Conservation (phyloP, 2,797 vertebrate genomes). For the Sorex maritimensis region DNA sequence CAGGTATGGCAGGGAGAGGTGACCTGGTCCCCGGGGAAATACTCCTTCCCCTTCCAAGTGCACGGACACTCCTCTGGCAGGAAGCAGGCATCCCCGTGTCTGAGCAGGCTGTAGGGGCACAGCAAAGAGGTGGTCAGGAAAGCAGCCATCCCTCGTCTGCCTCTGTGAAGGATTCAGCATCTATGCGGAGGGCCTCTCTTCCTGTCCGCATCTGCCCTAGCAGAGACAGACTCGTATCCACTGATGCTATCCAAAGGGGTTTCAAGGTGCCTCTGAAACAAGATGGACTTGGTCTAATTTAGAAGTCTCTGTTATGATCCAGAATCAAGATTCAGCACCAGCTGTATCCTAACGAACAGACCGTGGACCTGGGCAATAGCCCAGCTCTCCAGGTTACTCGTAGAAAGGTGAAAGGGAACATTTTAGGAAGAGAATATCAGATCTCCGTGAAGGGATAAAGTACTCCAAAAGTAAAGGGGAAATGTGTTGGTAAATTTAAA, state of each 20-base stretch:
- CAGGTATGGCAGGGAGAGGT: conserved; percentile 96
- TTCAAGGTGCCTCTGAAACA: neutral
- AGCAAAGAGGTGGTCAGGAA: conserved; percentile 47
- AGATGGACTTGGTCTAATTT: neutral
- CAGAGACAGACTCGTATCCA: neutral
- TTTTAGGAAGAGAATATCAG: conserved; percentile 11
- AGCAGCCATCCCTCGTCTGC: neutral
- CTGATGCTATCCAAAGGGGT: neutral
- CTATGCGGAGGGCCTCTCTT: neutral
- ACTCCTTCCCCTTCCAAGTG: conserved; percentile 98
- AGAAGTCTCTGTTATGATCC: neutral
- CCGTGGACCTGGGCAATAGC: neutral
- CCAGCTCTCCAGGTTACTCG: neutral
- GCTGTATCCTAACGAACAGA: conserved; percentile 4
- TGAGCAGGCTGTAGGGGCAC: conserved; percentile 92
- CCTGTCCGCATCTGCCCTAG: neutral
- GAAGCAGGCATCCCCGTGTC: conserved; percentile 96
- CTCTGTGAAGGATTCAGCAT: neutral
- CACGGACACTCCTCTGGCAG: conserved; percentile 95
- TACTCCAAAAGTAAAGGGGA: neutral
- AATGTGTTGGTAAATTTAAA: neutral
- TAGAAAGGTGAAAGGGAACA: neutral
- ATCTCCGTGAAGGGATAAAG: neutral
- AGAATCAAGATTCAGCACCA: neutral
- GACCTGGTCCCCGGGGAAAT: conserved; percentile 96